These are phyloP conservation scores for Bombus breviceps DNA, from an alignment of 1,140 invertebrate species.

Conservation along the genomic window DNA sequence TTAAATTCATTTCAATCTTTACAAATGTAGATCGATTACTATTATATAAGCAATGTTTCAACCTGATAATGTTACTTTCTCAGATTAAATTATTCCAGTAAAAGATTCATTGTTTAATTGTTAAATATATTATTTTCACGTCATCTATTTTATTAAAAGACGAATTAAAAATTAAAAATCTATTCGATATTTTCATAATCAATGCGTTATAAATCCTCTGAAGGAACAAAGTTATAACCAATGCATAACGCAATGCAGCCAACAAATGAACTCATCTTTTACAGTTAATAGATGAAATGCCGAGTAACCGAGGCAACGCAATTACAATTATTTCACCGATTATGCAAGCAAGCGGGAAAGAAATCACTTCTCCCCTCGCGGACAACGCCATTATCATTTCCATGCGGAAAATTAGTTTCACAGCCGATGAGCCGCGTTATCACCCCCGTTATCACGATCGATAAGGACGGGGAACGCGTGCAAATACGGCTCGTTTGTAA, in stretches of 20 bases:
- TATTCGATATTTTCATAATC: no score
- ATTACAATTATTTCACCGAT: not conserved
- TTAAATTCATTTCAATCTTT: not conserved
- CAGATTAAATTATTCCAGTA: no score
- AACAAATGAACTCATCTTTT: not conserved
- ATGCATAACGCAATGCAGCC: not conserved
- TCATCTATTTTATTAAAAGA: no score
- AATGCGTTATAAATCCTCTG: not conserved
- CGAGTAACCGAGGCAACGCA: not conserved
- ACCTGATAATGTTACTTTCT: no score
- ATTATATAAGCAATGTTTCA: not conserved
- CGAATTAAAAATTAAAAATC: no score
- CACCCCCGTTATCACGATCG: constrained; percentile 17
- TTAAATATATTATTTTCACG: no score
- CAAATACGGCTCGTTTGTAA: constrained; percentile 51
- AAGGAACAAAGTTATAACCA: not conserved
- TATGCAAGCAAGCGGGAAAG: not conserved
- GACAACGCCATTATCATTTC: not conserved
- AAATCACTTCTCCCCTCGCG: not conserved
- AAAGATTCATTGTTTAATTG: no score
- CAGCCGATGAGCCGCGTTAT: not conserved
- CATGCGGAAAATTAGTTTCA: constrained; percentile 25
- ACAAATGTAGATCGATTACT: not conserved
- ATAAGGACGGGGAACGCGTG: constrained; percentile 11
- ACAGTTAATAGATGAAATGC: not conserved